Conservation (phyloP, 2,888 invertebrate genomes). For the Craniophora ligustri region DNA sequence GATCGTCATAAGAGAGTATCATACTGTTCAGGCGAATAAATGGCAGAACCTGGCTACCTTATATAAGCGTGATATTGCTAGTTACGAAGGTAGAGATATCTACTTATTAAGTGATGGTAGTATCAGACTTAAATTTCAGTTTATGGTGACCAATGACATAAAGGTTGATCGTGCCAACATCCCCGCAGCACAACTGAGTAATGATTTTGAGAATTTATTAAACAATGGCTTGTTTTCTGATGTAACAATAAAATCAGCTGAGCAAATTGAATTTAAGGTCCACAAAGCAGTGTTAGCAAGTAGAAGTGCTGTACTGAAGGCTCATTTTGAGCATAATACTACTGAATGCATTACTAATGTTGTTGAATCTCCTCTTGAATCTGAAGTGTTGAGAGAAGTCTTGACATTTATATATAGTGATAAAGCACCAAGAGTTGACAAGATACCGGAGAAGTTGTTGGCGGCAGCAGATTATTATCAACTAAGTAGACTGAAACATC, state of each 20-base stretch:
- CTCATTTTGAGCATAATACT: slow-evolving; percentile 83
- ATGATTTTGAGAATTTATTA: slow-evolving; percentile 79
- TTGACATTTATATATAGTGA: slow-evolving; percentile 82
- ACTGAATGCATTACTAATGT: slow-evolving; percentile 78
- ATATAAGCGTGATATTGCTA: slow-evolving; percentile 77
- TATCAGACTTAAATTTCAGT: slow-evolving; percentile 79
- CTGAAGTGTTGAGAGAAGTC: slow-evolving; percentile 78
- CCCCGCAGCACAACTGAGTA: slow-evolving; percentile 75
- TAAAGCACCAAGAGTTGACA: slow-evolving; percentile 79
- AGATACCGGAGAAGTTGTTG: slow-evolving; percentile 80
- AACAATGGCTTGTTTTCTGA: slow-evolving; percentile 79
- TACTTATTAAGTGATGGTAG: slow-evolving; percentile 79
- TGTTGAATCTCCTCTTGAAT: slow-evolving; percentile 78
- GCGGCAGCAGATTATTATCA: slow-evolving; percentile 85
- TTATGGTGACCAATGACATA: slow-evolving; percentile 80
- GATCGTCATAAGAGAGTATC: slow-evolving; percentile 80
- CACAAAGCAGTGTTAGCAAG: slow-evolving; percentile 82
- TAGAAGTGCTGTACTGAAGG: slow-evolving; percentile 80
- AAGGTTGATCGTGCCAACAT: slow-evolving; percentile 71
- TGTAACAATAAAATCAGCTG: slow-evolving; percentile 79
- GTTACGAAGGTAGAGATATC: slow-evolving; percentile 73
- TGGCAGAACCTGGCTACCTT: slow-evolving; percentile 83
- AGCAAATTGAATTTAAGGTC: slow-evolving; percentile 76
- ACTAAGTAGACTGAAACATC: slow-evolving; percentile 75
- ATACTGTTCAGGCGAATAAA: slow-evolving; percentile 79